A percentile compares a stretch with the other conserved stretches of the same genome.
phyloP scores from a whole-genome alignment of 1,140 invertebrate species.

The Diabrotica undecimpunctata region DNA sequence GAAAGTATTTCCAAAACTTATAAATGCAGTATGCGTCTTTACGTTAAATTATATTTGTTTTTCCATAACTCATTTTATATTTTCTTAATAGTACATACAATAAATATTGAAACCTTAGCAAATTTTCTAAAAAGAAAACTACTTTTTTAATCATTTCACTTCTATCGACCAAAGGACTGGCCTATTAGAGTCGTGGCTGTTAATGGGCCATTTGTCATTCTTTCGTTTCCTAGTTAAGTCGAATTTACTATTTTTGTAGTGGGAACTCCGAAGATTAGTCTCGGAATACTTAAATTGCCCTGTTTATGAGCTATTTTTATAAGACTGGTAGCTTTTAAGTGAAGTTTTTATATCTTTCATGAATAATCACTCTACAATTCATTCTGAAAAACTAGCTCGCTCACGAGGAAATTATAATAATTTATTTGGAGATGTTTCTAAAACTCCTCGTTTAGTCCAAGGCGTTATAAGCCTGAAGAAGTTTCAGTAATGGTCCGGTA shows the following conservation, averaged over 20 bases:
- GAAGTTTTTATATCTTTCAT: slow-evolving; percentile 5
- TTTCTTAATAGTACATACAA: no score
- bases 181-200: neutral
- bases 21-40: no score
- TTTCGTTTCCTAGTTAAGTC: slow-evolving; percentile 13
- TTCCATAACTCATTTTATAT: no score
- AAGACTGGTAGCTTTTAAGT: slow-evolving; percentile 4
- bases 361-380: slow-evolving; percentile 1
- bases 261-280: neutral
- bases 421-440: neutral
- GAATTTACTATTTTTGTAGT: slow-evolving; percentile 11
- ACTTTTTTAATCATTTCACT: no score
- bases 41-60: no score
- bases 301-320: slow-evolving; percentile 16
- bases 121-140: no score
- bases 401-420: neutral
- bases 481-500: no score
- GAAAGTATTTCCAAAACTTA: no score
- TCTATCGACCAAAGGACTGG: no score
- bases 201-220: slow-evolving; percentile 16
- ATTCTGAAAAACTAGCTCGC: neutral
- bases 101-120: no score
- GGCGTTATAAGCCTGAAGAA: no score
- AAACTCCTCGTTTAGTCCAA: no score
- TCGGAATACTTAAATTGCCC: slow-evolving; percentile 9